phyloP scores from a whole-genome alignment of 2,888 invertebrate genomes.

The Uloborus plumipes region DNA sequence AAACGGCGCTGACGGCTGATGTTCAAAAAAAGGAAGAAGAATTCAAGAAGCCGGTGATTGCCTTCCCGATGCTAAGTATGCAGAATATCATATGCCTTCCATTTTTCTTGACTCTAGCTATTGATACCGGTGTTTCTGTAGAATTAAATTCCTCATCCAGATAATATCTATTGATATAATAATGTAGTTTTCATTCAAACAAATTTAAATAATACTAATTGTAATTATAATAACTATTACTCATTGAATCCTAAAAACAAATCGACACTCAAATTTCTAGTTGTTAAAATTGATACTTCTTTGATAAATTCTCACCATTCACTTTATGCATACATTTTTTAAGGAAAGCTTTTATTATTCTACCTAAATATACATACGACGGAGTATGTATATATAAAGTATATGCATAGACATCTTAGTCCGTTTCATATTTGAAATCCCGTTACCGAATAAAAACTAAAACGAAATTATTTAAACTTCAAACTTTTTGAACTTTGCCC shows the following conservation, averaged over 20 bases:
- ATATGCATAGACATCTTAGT: conserved; percentile 51
- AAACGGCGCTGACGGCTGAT: conserved; percentile 50
- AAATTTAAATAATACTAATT: conserved; percentile 51
- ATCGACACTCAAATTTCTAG: conserved; percentile 20
- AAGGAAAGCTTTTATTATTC: conserved; percentile 24
- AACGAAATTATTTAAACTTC: conserved; percentile 13
- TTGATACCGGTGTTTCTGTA: conserved; percentile 55
- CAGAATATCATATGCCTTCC: conserved; percentile 65
- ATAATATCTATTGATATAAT: conserved; percentile 41
- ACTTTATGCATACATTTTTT: conserved; percentile 34
- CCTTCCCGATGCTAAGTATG: conserved; percentile 56
- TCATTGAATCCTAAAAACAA: conserved; percentile 42
- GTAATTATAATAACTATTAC: conserved; percentile 39
- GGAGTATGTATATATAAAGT: conserved; percentile 23
- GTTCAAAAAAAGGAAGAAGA: conserved; percentile 36
- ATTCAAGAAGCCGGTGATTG: conserved; percentile 46
- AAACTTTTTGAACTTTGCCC: conserved; percentile 23
- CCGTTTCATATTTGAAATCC: conserved; percentile 39
- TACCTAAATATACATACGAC: conserved; percentile 32
- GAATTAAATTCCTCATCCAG: conserved; percentile 35
- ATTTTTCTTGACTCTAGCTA: conserved; percentile 62
- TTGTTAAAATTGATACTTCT: conserved; percentile 29
- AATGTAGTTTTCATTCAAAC: conserved; percentile 38
- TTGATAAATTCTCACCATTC: conserved; percentile 51
- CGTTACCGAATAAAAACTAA: conserved; percentile 27